Evolutionary conservation across 2,797 vertebrate species (phyloP).

Genomic region (Semaprochilodus insignis): DNA sequence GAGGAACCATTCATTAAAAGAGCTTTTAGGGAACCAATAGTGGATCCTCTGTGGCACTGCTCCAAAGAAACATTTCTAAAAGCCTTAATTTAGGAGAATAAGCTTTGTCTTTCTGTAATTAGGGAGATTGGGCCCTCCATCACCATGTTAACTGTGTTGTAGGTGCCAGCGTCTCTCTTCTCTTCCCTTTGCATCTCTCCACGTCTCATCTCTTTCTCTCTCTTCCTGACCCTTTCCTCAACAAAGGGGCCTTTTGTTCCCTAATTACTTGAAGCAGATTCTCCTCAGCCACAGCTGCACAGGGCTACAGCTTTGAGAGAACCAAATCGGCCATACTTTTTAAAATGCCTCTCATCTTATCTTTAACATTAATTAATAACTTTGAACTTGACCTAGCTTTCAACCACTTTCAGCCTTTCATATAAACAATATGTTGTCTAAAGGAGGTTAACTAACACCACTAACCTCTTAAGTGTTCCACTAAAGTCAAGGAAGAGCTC

Average conservation of each 20-base stretch:
- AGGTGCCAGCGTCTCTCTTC: slow-evolving; percentile 29
- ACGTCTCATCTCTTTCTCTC: slow-evolving; percentile 47
- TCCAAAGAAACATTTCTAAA: not conserved
- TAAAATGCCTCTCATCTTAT: slow-evolving; percentile 30
- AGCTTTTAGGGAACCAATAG: not conserved
- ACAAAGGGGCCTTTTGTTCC: slow-evolving; percentile 60
- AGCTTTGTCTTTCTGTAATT: not conserved
- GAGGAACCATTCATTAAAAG: no score
- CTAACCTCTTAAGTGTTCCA: not conserved
- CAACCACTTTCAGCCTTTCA: not conserved
- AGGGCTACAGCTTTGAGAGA: slow-evolving; percentile 31
- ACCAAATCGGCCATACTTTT: slow-evolving; percentile 34
- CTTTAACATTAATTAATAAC: slow-evolving; percentile 37
- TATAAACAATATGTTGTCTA: not conserved
- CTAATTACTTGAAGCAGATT: slow-evolving; percentile 59
- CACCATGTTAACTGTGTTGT: slow-evolving; percentile 11
- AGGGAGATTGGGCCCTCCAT: not conserved
- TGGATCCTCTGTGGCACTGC: not conserved
- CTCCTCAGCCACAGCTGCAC: slow-evolving; percentile 49
- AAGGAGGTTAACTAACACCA: not conserved
- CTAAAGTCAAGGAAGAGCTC: not conserved
- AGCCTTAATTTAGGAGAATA: not conserved
- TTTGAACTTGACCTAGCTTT: not conserved
- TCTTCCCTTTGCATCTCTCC: slow-evolving; percentile 32
- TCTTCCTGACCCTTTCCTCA: slow-evolving; percentile 32